Evolutionary conservation across 2,113 vertebrate species (phyloP).

Genomic region (Microtus pennsylvanicus): DNA sequence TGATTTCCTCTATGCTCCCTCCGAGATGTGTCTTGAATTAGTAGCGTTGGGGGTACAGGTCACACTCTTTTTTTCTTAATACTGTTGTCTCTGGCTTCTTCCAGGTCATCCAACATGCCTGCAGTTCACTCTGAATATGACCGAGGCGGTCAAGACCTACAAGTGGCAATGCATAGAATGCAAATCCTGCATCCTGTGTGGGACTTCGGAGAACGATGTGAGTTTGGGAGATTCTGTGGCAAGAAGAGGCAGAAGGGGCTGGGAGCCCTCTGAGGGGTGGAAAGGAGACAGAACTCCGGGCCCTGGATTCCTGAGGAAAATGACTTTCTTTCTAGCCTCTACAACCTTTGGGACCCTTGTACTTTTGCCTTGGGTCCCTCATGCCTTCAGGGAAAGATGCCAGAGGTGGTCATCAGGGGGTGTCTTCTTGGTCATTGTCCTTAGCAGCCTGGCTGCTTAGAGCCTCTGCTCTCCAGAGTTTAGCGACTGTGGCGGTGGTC

Average conservation of each 20-base stretch:
- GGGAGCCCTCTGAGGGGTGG: background rate
- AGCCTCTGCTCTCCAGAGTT: background rate
- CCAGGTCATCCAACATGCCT: conserved; percentile 98
- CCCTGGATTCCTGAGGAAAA: background rate
- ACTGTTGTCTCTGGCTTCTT: conserved; percentile 79
- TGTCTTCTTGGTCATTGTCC: background rate
- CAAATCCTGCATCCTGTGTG: conserved; percentile 99
- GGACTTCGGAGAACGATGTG: conserved; percentile 99
- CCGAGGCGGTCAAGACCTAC: conserved; percentile 97
- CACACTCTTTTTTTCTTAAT: conserved; percentile 58
- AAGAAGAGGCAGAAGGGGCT: too few species aligned
- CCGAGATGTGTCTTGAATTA: background rate
- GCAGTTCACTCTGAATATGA: conserved; percentile 99
- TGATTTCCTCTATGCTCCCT: background rate
- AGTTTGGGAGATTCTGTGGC: conserved; percentile 72
- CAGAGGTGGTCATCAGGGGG: background rate
- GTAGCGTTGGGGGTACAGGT: background rate
- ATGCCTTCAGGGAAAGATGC: background rate
- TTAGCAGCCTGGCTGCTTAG: background rate
- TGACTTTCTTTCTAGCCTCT: background rate
- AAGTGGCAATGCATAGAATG: conserved; percentile 99
- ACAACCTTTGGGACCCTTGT: background rate
- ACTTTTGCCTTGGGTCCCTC: background rate
- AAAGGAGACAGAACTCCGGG: background rate
- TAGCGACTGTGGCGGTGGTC: too few species aligned